These are phyloP conservation scores for Dreissena rostriformis DNA, from an alignment of 1,140 invertebrate species.

Conservation along the genomic window DNA sequence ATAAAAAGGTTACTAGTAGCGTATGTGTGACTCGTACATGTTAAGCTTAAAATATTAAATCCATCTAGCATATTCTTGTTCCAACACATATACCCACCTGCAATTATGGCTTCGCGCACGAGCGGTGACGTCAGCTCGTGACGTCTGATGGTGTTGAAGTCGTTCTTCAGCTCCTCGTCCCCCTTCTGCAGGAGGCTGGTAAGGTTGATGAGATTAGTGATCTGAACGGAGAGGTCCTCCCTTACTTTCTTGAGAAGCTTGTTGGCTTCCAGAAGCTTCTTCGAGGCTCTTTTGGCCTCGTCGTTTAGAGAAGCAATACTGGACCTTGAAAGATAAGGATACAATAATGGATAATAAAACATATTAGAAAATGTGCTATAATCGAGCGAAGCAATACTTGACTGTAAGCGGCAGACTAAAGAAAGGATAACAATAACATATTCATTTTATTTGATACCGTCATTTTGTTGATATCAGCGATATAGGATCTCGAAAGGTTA, in stretches of 20 bases:
- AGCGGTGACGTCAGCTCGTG: constrained; percentile 45
- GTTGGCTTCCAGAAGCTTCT: constrained; percentile 46
- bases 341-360: too few relatives aligned
- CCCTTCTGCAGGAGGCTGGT: constrained; percentile 44
- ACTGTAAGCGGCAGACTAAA: too few relatives aligned
- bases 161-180: constrained; percentile 44
- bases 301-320: constrained; percentile 44
- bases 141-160: constrained; percentile 22
- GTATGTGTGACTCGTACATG: too few relatives aligned
- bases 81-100: constrained; percentile 15
- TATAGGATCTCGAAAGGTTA: too few relatives aligned
- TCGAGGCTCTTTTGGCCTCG: constrained; percentile 40
- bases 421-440: too few relatives aligned
- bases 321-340: constrained; percentile 23
- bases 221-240: constrained; percentile 38
- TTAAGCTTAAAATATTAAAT: too few relatives aligned
- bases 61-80: neutral
- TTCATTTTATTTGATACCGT: too few relatives aligned
- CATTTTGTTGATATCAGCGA: too few relatives aligned
- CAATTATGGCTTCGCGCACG: constrained; percentile 49
- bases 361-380: too few relatives aligned
- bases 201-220: constrained; percentile 43
- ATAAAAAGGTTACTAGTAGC: too few relatives aligned
- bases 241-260: constrained; percentile 42
- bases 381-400: too few relatives aligned